Base-by-base conservation (phyloP, 2,888 invertebrate species). In the Orthosia cruda region DNA sequence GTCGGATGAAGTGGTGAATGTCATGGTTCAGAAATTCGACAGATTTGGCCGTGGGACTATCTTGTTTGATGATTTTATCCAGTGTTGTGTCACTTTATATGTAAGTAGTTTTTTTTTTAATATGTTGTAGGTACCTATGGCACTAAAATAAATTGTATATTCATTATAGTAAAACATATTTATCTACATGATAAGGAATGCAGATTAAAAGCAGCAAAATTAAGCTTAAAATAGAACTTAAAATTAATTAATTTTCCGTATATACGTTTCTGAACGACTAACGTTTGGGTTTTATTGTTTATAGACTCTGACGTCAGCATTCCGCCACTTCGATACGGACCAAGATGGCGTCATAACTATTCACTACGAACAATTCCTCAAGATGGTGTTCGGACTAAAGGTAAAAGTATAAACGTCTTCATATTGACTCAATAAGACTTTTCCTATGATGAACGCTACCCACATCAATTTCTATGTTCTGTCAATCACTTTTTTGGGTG, bases 61-160 rank as follows among this genome's bases (percentile, higher is more conserved):
- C 88, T 97, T 99, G 70, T 99, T 99, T 95, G 99, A 99, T 96
- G 99, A 99, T 94, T 99, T 99, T 93, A 99, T 99, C 87, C 99
- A 99, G 93, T 99, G 99, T 92, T 99, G 99, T 93, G 98, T 99
- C 81, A 98, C 98, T 70, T 96, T 99, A 91, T 98, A 99, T 97
- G 99, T 99, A 97, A 98, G 98, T 97, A 91, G 12, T 55, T 20
- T 4, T 40, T 32, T 13, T 15, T 16, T 16, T 16, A 55, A 26
- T 26, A 16, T 15, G 12, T 23, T 7, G 16, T 55, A 7, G 16
- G 16, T 9, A 9, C 16, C 0, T 32, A 32, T 7, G 32, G 32
- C 5, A 32, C 32, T 32, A 32, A 32, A 32, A 40, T 40, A 40
- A 40, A 40, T 40, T 40, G 1, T 40, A 40, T 40, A 40, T 40